phyloP scores from a whole-genome alignment of 2,888 invertebrate species.

The Drosophila demipolita region DNA sequence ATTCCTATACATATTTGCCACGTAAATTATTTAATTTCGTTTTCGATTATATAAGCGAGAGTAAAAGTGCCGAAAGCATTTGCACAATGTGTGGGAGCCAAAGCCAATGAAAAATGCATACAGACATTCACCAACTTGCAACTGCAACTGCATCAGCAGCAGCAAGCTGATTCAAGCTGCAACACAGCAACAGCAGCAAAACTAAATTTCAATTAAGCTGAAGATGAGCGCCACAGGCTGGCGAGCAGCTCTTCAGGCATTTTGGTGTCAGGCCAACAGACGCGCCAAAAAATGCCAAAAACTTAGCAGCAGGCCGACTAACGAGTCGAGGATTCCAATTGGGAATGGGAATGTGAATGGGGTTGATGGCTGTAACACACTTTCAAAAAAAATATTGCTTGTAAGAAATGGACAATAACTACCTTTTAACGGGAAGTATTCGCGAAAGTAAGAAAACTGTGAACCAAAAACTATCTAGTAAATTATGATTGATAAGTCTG shows the following conservation, averaged over 20 bases:
- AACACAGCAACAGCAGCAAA: conserved; percentile 42
- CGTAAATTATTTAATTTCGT: conserved; percentile 73
- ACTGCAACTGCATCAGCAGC: conserved; percentile 17
- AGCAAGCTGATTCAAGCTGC: conserved; percentile 24
- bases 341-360: conserved; percentile 32
- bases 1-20: conserved; percentile 43
- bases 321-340: conserved; percentile 58
- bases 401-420: neutral
- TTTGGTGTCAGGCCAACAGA: conserved; percentile 58
- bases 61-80: conserved; percentile 79
- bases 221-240: conserved; percentile 66
- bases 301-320: conserved; percentile 55
- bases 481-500: neutral
- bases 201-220: conserved; percentile 80
- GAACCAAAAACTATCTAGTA: neutral
- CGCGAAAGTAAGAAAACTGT: neutral
- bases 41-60: conserved; percentile 68
- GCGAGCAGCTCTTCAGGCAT: conserved; percentile 55
- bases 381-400: neutral
- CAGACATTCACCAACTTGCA: conserved; percentile 68
- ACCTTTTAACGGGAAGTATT: neutral
- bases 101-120: conserved; percentile 73
- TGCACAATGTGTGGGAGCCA: conserved; percentile 81
- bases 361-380: conserved; percentile 16
- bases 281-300: conserved; percentile 64